Conservation (phyloP, 2,797 vertebrate species). For the Acropternis orthonyx region DNA sequence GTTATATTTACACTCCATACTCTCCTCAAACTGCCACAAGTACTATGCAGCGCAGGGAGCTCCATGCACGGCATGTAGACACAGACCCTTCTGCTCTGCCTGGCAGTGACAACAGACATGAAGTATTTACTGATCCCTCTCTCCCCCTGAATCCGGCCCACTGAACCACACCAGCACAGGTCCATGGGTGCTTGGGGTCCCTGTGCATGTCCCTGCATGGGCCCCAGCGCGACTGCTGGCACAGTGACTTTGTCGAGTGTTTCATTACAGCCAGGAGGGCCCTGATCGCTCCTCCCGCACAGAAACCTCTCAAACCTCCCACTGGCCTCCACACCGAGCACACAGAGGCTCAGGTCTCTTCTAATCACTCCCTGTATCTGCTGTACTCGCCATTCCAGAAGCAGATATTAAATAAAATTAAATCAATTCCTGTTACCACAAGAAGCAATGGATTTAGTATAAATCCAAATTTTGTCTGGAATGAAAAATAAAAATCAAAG, state of each 20-base stretch:
- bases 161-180: rapidly evolving
- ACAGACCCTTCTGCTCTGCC: not conserved
- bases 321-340: not conserved
- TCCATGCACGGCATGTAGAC: not conserved
- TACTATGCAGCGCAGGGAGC: not conserved
- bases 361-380: rapidly evolving
- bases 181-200: rapidly evolving
- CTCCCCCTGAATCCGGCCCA: rapidly evolving
- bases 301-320: not conserved
- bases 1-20: rapidly evolving
- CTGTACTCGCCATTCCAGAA: not conserved
- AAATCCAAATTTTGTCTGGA: not conserved
- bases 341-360: not conserved
- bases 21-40: not conserved
- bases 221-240: not conserved
- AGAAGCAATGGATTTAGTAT: not conserved
- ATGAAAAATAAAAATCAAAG: not conserved
- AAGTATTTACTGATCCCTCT: rapidly evolving
- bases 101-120: rapidly evolving
- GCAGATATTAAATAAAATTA: not conserved
- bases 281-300: not conserved
- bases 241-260: rapidly evolving
- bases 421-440: not conserved
- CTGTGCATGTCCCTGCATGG: not conserved
- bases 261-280: not conserved